Base-by-base conservation (phyloP, 2,113 vertebrate genomes). In the Scortum barcoo region DNA sequence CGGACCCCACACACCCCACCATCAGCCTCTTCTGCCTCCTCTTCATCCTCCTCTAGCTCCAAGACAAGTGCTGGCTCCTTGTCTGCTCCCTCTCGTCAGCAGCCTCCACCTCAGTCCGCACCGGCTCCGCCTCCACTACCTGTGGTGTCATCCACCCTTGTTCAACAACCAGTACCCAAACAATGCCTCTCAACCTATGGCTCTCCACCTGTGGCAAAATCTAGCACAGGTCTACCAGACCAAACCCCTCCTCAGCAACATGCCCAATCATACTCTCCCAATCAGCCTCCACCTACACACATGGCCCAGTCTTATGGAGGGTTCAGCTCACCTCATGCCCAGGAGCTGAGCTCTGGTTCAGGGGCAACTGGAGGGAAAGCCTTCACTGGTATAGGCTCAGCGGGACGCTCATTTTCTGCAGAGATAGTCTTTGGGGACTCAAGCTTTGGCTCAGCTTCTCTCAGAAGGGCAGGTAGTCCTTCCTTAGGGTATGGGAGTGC, bases 391-490 rank as follows among this genome's bases (percentile, higher is more conserved):
- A 84, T 48, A 83, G 92, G 33, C 28, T 46, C 92, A 78, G 93
- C 88, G 20, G 94, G 93, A 42, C 90, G 88, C 93, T 96, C 90
- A 57, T 97, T 97, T 57, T 95, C 96, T 85, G 93, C 95, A 0
- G 97, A 97, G 42, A 90, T 93, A 44, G 93, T 94, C 9, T 94
- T 92, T 84, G 94, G 94, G 12, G 94, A 95, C 54, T 93, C 95
- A 5, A 93, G 87, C 77, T 95, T 91, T 79, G 80, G 89, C 75
- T 91, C 93, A 60, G 33, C 92, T 26, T 91, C 94, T 67, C 93
- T 94, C 1, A 93, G 89, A 69, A 94, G 92, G 66, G 86, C 96
- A 0, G 93, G 95, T 42, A 98, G 97, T 84, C 96, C 97, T 0
- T 96, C 97, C 0, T 85, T 97, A 28, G 95, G 93, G 26, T 98